These are phyloP conservation scores for Galaxea fascicularis DNA, from an alignment of 92 coral and sea anemone genomes.

Conservation along the genomic window DNA sequence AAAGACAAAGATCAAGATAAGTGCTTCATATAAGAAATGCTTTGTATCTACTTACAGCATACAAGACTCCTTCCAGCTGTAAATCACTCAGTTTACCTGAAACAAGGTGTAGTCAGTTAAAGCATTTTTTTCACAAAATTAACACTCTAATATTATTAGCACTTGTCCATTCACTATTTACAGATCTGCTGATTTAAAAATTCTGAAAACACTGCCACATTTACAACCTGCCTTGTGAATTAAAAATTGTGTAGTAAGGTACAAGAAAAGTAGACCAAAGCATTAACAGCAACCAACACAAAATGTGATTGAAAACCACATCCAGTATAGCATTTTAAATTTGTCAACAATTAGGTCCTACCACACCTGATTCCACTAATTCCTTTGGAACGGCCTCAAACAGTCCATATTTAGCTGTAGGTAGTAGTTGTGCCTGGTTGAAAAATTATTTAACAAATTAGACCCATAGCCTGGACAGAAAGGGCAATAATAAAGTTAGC, in stretches of 20 bases:
- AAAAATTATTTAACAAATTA: neutral
- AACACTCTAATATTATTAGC: too few species aligned
- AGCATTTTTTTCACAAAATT: neutral
- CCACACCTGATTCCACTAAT: constrained; percentile 54
- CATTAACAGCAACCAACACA: too few species aligned
- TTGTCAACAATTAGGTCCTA: too few species aligned
- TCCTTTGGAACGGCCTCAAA: constrained; percentile 82
- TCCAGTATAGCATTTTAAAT: too few species aligned
- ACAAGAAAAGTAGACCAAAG: too few species aligned
- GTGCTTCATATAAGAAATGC: neutral
- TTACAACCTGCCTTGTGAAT: too few species aligned
- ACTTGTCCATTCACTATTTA: neutral
- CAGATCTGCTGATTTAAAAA: neutral
- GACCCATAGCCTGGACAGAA: neutral
- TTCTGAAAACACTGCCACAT: too few species aligned
- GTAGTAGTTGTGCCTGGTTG: constrained; percentile 86
- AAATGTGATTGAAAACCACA: too few species aligned
- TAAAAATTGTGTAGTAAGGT: too few species aligned
- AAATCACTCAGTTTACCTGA: constrained; percentile 92
- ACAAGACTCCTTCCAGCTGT: constrained; percentile 93
- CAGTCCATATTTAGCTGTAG: constrained; percentile 78
- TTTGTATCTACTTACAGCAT: constrained; percentile 77
- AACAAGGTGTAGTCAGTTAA: neutral
- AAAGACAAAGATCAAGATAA: neutral
- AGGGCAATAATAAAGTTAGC: neutral